Conservation (phyloP, 2,888 invertebrate genomes). For the Euplexia lucipara region DNA sequence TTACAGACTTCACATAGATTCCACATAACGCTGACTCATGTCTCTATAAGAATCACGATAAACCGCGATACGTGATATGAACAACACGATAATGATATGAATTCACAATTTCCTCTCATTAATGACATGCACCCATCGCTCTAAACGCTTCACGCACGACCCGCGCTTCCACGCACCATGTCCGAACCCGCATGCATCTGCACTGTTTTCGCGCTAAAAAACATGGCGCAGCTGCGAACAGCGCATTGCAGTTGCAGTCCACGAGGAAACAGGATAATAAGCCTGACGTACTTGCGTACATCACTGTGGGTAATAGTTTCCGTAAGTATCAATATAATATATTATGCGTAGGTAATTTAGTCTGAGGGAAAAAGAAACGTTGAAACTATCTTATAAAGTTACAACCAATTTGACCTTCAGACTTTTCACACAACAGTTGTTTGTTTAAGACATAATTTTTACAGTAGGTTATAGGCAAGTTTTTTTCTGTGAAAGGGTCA, state of each 20-base stretch:
- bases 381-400: too few relatives aligned
- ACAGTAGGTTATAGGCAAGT: neutral
- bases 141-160: neutral
- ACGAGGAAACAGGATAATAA: slow-evolving; percentile 57
- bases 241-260: slow-evolving; percentile 68
- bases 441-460: neutral
- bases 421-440: too few relatives aligned
- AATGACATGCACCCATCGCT: slow-evolving; percentile 42
- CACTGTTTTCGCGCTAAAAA: slow-evolving; percentile 68
- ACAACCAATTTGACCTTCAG: too few relatives aligned
- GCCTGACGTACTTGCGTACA: slow-evolving; percentile 27
- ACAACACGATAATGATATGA: slow-evolving; percentile 33
- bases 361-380: neutral
- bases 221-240: slow-evolving; percentile 68
- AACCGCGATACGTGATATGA: neutral
- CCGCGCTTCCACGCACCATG: slow-evolving; percentile 50
- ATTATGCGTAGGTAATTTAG: neutral
- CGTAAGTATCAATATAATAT: slow-evolving; percentile 6
- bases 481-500: too few relatives aligned
- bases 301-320: slow-evolving; percentile 16
- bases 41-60: neutral
- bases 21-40: slow-evolving; percentile 11
- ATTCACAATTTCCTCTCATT: slow-evolving; percentile 4
- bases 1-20: neutral
- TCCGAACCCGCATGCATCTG: slow-evolving; percentile 64